phyloP scores from a whole-genome alignment of 2,113 vertebrate genomes.

The Zapornia atra region DNA sequence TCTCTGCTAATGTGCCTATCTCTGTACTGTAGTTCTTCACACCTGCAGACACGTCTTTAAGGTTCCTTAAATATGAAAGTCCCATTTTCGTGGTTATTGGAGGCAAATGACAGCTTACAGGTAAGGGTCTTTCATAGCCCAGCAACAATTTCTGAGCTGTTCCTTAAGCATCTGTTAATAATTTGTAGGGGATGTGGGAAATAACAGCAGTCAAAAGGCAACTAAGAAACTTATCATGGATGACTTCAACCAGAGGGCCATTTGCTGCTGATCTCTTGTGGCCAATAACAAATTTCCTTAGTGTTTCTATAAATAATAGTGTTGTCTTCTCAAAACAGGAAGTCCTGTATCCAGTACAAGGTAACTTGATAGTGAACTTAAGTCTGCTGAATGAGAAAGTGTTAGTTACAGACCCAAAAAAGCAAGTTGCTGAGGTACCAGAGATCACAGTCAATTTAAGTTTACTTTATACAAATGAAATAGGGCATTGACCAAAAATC shows the following conservation, averaged over 20 bases:
- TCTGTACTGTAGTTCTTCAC: neutral
- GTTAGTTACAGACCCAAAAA: neutral
- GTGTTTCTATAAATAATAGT: conserved; percentile 29
- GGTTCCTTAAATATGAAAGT: neutral
- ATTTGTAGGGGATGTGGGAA: neutral
- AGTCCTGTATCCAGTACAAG: neutral
- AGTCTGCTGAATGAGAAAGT: neutral
- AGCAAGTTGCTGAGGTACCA: neutral
- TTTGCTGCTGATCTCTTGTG: neutral
- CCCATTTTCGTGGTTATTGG: neutral
- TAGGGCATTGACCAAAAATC: neutral
- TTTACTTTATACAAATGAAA: neutral
- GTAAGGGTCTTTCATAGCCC: neutral
- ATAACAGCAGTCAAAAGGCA: neutral
- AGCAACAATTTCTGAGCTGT: neutral
- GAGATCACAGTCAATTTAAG: neutral
- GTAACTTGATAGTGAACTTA: neutral
- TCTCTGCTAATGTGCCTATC: neutral
- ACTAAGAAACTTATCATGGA: neutral
- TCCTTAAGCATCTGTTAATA: neutral
- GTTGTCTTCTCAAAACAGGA: conserved; percentile 38
- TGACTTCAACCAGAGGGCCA: neutral
- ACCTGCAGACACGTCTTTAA: neutral
- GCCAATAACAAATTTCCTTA: conserved; percentile 4
- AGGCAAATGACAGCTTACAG: neutral